Evolutionary conservation across 2,797 vertebrate species (phyloP).

Genomic region (Odontamblyopus lacepedii): DNA sequence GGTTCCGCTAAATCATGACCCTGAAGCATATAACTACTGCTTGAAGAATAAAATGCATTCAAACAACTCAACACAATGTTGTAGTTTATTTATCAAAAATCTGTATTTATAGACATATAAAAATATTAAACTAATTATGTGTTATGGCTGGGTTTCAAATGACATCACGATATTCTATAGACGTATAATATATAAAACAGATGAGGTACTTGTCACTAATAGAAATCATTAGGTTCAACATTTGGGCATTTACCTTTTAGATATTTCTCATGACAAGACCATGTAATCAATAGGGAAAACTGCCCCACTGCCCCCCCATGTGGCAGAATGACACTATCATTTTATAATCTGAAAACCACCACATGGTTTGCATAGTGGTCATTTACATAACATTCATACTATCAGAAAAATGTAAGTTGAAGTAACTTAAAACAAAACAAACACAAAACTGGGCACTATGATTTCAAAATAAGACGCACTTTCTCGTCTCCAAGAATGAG

Average conservation of each 20-base stretch:
- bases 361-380: not conserved
- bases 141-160: not conserved
- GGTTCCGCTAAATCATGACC: slow-evolving; percentile 77
- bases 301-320: no score
- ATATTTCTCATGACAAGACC: no score
- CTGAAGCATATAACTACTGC: not conserved
- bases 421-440: not conserved
- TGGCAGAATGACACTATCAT: no score
- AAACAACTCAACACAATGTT: not conserved
- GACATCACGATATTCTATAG: no score
- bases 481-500: slow-evolving; percentile 74
- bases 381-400: not conserved
- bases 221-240: no score
- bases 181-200: no score
- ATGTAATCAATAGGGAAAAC: no score
- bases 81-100: not conserved
- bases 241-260: no score
- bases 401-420: not conserved
- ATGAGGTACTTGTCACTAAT: no score
- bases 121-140: not conserved
- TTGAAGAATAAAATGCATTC: slow-evolving; percentile 40
- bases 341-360: no score
- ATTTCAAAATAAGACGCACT: slow-evolving; percentile 67
- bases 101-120: not conserved
- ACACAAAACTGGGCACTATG: slow-evolving; percentile 13